Conservation (phyloP, 2,888 invertebrate genomes). For the Drosophila siamana region DNA sequence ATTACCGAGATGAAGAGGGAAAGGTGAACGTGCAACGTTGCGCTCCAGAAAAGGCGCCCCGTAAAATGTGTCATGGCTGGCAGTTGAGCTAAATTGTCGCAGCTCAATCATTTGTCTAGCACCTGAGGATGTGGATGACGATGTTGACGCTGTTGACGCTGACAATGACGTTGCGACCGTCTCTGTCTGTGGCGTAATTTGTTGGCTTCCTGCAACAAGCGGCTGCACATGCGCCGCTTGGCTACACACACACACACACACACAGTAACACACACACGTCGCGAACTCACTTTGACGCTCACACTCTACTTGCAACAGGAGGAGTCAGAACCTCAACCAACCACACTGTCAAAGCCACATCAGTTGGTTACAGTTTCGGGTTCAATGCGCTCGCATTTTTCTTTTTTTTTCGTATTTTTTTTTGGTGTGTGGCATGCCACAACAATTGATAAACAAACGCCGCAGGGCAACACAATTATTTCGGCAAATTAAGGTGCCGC, state of each 20-base stretch:
- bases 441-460: constrained; percentile 65
- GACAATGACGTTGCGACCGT: constrained; percentile 25
- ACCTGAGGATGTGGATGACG: constrained; percentile 45
- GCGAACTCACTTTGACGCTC: too few species aligned
- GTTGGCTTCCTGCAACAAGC: constrained; percentile 80
- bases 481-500: constrained; percentile 72
- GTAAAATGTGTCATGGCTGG: constrained; percentile 75
- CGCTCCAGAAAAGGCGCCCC: constrained; percentile 67
- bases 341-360: not conserved
- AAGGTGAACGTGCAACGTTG: constrained; percentile 38
- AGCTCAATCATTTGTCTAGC: constrained; percentile 60
- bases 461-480: constrained; percentile 31
- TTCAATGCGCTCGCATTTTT: constrained; percentile 63
- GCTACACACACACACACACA: constrained; percentile 63
- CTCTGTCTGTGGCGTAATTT: constrained; percentile 66
- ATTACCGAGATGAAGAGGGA: constrained; percentile 35
- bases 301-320: constrained; percentile 48
- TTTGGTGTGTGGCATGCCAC: constrained; percentile 39
- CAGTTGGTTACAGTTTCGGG: constrained; percentile 66
- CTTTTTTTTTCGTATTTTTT: constrained; percentile 9
- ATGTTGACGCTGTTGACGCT: constrained; percentile 25
- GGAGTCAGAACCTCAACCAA: constrained; percentile 11
- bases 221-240: constrained; percentile 77
- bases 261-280: not conserved
- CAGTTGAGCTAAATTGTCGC: constrained; percentile 69